These are phyloP conservation scores for Dorcus parallelipipedus DNA, from an alignment of 2,888 invertebrate genomes.

Conservation along the genomic window DNA sequence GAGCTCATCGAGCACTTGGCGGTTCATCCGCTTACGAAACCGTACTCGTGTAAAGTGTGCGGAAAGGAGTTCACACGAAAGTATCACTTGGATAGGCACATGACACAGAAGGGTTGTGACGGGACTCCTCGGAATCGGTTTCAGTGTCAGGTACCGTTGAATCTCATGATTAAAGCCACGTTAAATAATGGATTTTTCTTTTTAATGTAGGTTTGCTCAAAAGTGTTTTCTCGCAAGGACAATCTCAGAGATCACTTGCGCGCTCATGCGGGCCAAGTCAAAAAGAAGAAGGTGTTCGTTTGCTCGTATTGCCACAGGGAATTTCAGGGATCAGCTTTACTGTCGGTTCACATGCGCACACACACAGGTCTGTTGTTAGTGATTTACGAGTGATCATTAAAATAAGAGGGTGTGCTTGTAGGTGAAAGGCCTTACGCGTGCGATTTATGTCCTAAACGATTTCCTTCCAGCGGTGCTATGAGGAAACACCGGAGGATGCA, in stretches of 20 bases:
- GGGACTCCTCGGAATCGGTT: constrained; percentile 54
- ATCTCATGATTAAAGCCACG: not conserved
- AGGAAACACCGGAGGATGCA: constrained; percentile 66
- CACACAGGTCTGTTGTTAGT: constrained; percentile 58
- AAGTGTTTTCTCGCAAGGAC: constrained; percentile 66
- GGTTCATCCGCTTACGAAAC: constrained; percentile 60
- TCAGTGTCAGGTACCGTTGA: constrained; percentile 53
- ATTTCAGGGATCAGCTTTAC: constrained; percentile 60
- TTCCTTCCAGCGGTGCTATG: constrained; percentile 71
- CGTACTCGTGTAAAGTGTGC: constrained; percentile 65
- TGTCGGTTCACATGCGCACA: constrained; percentile 63
- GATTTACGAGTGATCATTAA: not conserved
- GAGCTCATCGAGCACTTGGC: constrained; percentile 65
- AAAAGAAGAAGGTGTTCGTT: constrained; percentile 56
- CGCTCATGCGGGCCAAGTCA: constrained; percentile 60
- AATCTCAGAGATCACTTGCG: constrained; percentile 69
- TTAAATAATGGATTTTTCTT: constrained; percentile 26
- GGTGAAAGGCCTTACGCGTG: constrained; percentile 62
- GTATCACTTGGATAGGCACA: constrained; percentile 70
- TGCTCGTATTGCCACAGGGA: constrained; percentile 66
- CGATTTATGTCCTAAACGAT: constrained; percentile 69
- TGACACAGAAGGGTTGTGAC: constrained; percentile 66
- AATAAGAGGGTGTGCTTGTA: constrained; percentile 15
- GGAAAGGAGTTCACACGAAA: constrained; percentile 70
- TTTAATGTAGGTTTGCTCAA: constrained; percentile 56